A percentile compares a stretch with the other conserved stretches of the same genome.
Conservation (phyloP, 2,888 invertebrate species). For the Phragmatobia fuliginosa region DNA sequence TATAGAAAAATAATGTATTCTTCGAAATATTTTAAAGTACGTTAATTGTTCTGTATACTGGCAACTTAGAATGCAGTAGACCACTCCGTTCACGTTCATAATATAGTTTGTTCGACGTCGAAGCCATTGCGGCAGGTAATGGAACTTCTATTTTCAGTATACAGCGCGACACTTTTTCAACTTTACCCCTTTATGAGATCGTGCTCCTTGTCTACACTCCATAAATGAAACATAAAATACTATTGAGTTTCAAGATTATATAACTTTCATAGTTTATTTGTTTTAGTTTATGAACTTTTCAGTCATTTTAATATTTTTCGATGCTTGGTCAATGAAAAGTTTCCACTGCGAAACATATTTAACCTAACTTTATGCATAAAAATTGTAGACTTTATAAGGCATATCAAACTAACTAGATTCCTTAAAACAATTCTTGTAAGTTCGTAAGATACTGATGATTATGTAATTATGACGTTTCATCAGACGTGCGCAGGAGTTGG, state of each 20-base stretch:
- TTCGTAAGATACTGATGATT: background rate
- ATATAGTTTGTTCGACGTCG: too few relatives aligned
- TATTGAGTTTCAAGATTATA: slow-evolving; percentile 28
- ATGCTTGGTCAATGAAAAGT: background rate
- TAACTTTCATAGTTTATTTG: background rate
- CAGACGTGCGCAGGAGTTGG: background rate
- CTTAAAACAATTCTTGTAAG: background rate
- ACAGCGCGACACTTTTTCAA: too few relatives aligned
- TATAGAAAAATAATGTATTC: too few relatives aligned
- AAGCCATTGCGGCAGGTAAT: too few relatives aligned
- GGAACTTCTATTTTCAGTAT: too few relatives aligned
- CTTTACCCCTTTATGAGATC: too few relatives aligned
- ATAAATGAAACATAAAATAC: slow-evolving; percentile 32
- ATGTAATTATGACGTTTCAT: background rate
- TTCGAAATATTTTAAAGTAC: too few relatives aligned
- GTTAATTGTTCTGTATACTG: too few relatives aligned
- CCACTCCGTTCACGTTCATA: too few relatives aligned
- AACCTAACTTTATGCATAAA: background rate
- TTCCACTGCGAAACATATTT: background rate
- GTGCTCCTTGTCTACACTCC: too few relatives aligned
- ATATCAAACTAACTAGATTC: background rate
- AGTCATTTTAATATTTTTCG: slow-evolving; percentile 3
- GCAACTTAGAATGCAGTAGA: too few relatives aligned
- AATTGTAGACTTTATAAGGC: background rate
- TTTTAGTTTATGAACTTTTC: background rate